Base-by-base conservation (phyloP, 2,888 invertebrate genomes). In the Nemurella pictetii region DNA sequence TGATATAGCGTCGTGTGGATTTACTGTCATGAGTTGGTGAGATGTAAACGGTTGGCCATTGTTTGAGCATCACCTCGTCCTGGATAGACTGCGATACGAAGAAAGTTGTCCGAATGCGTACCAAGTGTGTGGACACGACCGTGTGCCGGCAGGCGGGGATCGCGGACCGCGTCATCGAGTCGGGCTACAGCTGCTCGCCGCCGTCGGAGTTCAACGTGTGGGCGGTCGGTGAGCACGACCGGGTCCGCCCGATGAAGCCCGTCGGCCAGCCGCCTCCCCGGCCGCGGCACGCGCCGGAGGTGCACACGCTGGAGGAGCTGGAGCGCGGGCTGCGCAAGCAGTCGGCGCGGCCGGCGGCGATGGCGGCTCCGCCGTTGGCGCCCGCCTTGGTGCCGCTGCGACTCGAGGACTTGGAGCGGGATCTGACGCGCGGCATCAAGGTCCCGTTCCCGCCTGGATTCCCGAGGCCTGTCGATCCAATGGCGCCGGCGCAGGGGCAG, bases 231-330 rank as follows among this genome's bases (percentile, higher is more conserved):
- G 55, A 72, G 55, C 55, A 78, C 30, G 78, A 78, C 30, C 78
- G 29, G 28, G 78, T 78, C 29, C 78, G 78, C 72, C 82, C 35
- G 26, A 75, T 25, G 12, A 75, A 27, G 26, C 75, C 75, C 2
- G 75, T 7, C 15, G 2, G 12, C 75, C 26, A 75, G 27, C 1
- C 26, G 12, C 3, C 9, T 25, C 75, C 28, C 0, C 20, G 9
- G 83, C 7, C 93, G 84, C 93, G 93, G 89, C 20, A 9, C 78
- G 15, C 93, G 84, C 93, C 93, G 89, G 95, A 94, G 90, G 93
- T 94, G 75, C 93, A 94, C 89, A 95, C 95, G 0, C 94, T 95
- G 9, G 95, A 95, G 88, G 95, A 95, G 89, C 87, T 95, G 88
- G 95, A 95, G 89, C 91, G 94, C 75, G 94, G 93, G 87, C 90